A percentile compares a stretch with the other conserved stretches of the same genome.
These are phyloP conservation scores for Orthosia gracilis DNA, from an alignment of 2,888 invertebrate genomes.

Conservation along the genomic window DNA sequence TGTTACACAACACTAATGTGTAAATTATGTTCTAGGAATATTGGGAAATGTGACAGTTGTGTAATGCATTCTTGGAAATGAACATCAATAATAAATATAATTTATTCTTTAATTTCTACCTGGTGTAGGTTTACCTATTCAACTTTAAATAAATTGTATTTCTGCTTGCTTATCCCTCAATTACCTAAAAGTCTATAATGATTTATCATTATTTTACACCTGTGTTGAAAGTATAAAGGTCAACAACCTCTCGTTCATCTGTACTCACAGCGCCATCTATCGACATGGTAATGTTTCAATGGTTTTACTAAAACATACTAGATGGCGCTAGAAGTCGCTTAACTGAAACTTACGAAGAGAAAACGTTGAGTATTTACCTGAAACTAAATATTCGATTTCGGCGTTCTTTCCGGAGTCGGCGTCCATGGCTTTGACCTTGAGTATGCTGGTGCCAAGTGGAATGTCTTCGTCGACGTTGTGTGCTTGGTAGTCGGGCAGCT, in stretches of 20 bases:
- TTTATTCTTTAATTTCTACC: not conserved
- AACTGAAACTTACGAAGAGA: no score
- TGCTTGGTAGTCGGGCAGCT: constrained; percentile 98
- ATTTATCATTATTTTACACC: constrained; percentile 25
- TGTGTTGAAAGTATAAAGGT: constrained; percentile 23
- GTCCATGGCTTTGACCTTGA: constrained; percentile 99
- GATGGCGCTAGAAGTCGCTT: constrained; percentile 68
- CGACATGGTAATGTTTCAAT: not conserved
- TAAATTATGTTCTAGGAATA: constrained; percentile 19
- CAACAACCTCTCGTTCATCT: constrained; percentile 16
- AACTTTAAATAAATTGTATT: not conserved
- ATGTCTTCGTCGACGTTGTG: constrained; percentile 99
- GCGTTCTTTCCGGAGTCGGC: constrained; percentile 98
- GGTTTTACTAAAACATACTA: constrained; percentile 31
- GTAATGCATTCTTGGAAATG: not conserved
- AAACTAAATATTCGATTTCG: constrained; percentile 97
- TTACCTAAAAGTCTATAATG: not conserved
- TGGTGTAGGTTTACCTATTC: not conserved
- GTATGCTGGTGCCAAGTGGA: constrained; percentile 97
- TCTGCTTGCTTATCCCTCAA: not conserved
- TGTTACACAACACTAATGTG: not conserved
- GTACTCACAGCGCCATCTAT: constrained; percentile 58
- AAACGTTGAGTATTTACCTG: constrained; percentile 78
- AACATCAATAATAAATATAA: not conserved
- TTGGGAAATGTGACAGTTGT: not conserved